Base-by-base conservation (phyloP, 2,888 invertebrate species). In the Catocala nupta region DNA sequence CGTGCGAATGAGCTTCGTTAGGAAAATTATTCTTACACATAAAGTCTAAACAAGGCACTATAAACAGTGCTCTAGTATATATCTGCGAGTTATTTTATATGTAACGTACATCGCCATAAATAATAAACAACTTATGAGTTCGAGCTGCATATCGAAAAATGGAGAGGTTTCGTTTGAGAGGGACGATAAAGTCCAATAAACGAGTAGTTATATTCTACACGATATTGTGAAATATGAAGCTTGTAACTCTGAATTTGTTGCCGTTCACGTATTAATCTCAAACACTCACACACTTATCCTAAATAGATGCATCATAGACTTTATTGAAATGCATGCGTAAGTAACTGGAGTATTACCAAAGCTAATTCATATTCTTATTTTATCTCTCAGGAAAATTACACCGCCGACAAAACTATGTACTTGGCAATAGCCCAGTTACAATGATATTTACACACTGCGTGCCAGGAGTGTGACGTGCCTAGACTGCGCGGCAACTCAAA, bases 361-460 rank as follows among this genome's bases (percentile, higher is more conserved):
- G 67, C 58, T 68, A 73, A 59, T 61, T 72, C 55, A 63, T 67
- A 59, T 70, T 61, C 34, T 59, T 65, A 70, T 77, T 75, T 75
- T 62, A 69, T 56, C 63, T 68, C 48, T 61, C 33, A 25, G 55
- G 59, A 66, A 64, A 68, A 63, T 74, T 75, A 70, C 72, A 71
- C 34, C 47, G n/a, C 16, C 43, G 60, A 59, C 56, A 66, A 64
- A 63, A 65, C 65, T 65, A 73, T 71, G 60, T 60, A 72, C 70
- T 79, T 87, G 86, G 86, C 86, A 68, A 49, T 58, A 64, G 65
- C 81, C 85, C 87, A 88, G 83, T 85, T 83, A 84, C 84, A 85
- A 76, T 80, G 69, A 77, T 79, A 81, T 82, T 80, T 79, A 82
- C 79, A 72, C 52, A 60, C 58, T 70, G 73, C 71, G 68, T 77